A percentile compares a stretch with the other conserved stretches of the same genome.
Evolutionary conservation across 2,113 vertebrate species (phyloP).

Genomic region (Petrocephalus zakoni): DNA sequence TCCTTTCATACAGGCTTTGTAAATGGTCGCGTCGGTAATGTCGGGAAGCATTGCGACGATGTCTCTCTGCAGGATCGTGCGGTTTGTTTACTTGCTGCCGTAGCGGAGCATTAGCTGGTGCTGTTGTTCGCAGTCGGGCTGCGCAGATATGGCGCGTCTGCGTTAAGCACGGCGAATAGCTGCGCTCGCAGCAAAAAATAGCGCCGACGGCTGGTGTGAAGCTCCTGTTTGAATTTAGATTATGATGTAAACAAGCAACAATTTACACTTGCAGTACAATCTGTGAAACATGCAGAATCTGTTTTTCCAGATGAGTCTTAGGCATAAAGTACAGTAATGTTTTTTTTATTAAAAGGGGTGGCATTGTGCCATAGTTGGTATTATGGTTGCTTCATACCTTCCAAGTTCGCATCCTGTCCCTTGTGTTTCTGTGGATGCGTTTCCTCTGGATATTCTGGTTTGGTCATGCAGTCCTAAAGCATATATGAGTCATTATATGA

Average conservation of each 20-base stretch:
- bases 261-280: background rate
- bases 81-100: background rate
- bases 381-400: background rate
- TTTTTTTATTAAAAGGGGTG: background rate
- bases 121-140: background rate
- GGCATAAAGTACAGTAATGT: background rate
- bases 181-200: background rate
- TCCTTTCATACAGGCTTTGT: background rate
- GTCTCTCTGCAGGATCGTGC: background rate
- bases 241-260: background rate
- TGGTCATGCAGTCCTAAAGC: background rate
- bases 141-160: background rate
- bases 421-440: background rate
- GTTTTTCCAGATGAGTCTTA: background rate
- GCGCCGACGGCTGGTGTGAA: background rate
- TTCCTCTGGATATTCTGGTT: background rate
- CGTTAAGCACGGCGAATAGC: background rate
- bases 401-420: background rate
- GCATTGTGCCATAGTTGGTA: background rate
- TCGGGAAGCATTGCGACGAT: background rate
- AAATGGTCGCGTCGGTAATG: background rate
- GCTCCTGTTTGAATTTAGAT: background rate
- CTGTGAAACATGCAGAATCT: background rate
- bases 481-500: background rate
- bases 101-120: background rate